phyloP scores from a whole-genome alignment of 2,113 vertebrate genomes.

The Holacanthus passer region DNA sequence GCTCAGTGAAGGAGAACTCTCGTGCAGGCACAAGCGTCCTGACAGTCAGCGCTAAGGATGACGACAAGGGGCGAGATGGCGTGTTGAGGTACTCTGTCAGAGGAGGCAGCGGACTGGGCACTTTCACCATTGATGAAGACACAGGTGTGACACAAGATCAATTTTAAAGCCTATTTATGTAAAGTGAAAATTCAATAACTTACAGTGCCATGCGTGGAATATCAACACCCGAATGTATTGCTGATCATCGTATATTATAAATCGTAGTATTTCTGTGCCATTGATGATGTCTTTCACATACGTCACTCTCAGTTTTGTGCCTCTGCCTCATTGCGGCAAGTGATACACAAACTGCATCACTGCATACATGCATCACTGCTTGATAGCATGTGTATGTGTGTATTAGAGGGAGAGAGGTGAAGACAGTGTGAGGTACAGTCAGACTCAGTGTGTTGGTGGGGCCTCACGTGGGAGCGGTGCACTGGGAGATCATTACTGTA shows the following conservation, averaged over 20 bases:
- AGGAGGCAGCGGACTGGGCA: constrained; percentile 93
- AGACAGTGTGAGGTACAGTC: constrained; percentile 33
- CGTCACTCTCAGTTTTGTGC: background rate
- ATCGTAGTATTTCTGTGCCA: background rate
- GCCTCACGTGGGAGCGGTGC: constrained; percentile 69
- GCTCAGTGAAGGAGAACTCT: constrained; percentile 94
- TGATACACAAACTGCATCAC: background rate
- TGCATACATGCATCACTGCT: background rate
- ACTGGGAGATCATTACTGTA: constrained; percentile 79
- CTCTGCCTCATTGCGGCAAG: background rate
- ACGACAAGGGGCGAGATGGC: constrained; percentile 93
- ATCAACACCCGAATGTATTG: constrained; percentile 24
- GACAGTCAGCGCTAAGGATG: constrained; percentile 90
- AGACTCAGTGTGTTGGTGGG: constrained; percentile 51
- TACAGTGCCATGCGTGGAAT: constrained; percentile 44
- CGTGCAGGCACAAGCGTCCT: constrained; percentile 93
- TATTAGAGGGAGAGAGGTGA: constrained; percentile 19
- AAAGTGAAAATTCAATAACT: constrained; percentile 68
- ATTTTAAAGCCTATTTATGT: constrained; percentile 67
- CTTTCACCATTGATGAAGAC: constrained; percentile 96
- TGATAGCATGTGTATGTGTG: constrained; percentile 4
- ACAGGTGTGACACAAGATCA: constrained; percentile 90
- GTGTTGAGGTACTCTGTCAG: constrained; percentile 93
- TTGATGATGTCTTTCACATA: background rate
- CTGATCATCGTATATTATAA: constrained; percentile 17